Evolutionary conservation across 2,797 vertebrate genomes (phyloP).

Genomic region (Taeniopygia guttata): DNA sequence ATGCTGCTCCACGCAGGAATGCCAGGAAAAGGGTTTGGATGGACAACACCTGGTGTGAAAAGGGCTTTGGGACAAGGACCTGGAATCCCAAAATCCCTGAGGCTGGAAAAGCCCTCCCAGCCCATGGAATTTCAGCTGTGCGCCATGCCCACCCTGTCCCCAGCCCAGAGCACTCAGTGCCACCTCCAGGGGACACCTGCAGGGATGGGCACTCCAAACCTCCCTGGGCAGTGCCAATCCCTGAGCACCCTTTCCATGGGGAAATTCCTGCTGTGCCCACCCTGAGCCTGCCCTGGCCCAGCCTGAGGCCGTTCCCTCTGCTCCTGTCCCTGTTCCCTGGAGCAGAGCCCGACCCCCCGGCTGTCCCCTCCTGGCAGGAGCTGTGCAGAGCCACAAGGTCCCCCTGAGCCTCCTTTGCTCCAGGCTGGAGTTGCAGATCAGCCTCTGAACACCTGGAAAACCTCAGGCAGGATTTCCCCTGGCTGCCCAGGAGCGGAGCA

Average conservation of each 20-base stretch:
- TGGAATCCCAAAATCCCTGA: background rate
- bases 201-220: background rate
- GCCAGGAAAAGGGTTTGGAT: background rate
- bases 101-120: background rate
- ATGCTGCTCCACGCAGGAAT: background rate
- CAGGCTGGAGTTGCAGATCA: background rate
- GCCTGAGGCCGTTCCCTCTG: background rate
- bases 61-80: background rate
- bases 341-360: background rate
- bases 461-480: background rate
- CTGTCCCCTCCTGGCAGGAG: background rate
- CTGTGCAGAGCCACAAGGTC: background rate
- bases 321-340: background rate
- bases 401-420: background rate
- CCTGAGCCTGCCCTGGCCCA: background rate
- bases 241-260: background rate
- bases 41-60: background rate
- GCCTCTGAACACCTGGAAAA: background rate
- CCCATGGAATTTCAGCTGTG: accelerated
- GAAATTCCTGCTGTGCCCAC: background rate
- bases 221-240: background rate
- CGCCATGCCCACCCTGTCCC: background rate
- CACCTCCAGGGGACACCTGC: background rate
- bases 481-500: too few relatives aligned
- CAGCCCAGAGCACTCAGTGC: background rate